Base-by-base conservation (phyloP, 2,888 invertebrate genomes). In the Drosophila falleni region DNA sequence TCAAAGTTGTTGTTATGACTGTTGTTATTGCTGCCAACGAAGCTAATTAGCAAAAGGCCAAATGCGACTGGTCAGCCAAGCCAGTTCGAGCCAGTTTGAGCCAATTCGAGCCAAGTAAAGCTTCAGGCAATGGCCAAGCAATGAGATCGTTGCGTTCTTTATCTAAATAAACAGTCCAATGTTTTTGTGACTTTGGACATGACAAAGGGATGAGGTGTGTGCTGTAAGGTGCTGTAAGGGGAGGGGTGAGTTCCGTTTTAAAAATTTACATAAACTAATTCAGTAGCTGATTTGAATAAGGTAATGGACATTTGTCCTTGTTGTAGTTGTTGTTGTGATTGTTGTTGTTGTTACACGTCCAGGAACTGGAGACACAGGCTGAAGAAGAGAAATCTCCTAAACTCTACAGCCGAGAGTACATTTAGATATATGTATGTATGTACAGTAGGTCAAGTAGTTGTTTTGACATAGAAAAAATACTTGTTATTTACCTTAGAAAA, bases 261-360 rank as follows among this genome's bases (percentile, higher is more conserved):
- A 68, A 83, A 85, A 85, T 85, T 85, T 80, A 74, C 87, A 89
- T 87, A 87, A 88, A 87, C 87, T 89, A 87, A 87, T 89, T 89
- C 83, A 70, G 72, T 81, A 75, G 88, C 88, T 89, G 89, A 87
- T 89, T 87, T 87, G 88, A 88, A 87, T 87, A 87, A 87, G 88
- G 74, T 88, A 89, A 87, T 89, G 74, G 80, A 53, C 59, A 71
- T 49, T 55, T 73, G 42, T 51, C 42, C 11, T 33, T 58, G 44
- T 41, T 54, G 44, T 33, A 54, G 44, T 41, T 54, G 49, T 19
- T 71, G 44, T 4, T 44, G 49, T 19, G 66, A 41, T 4, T 44
- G 59, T 51, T 61, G 26, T 51, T 44, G 46, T 10, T 53, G 44
- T 62, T 10, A 59, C 46, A 73, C 58, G 46, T 74, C 68, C 37